phyloP scores from a whole-genome alignment of 2,113 vertebrate genomes.

The Phoenicopterus ruber region DNA sequence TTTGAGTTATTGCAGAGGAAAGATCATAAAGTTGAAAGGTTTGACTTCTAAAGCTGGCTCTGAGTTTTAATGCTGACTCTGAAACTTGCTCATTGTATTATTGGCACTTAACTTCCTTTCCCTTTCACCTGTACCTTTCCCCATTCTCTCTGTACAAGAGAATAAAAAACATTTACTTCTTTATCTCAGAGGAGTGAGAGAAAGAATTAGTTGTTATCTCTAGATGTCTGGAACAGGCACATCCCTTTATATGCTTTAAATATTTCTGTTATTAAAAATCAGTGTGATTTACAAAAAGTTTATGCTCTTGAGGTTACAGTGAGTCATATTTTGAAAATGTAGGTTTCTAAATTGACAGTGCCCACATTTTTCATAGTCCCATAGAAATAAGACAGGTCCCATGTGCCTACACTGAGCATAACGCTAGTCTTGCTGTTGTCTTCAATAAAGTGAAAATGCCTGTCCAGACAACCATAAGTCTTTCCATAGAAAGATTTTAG shows the following conservation, averaged over 20 bases:
- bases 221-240: background rate
- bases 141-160: background rate
- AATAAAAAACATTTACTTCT: background rate
- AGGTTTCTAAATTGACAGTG: background rate
- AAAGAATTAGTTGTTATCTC: background rate
- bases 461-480: background rate
- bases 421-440: background rate
- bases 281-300: background rate
- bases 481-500: background rate
- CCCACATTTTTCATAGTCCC: background rate
- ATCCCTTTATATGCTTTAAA: background rate
- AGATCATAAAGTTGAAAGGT: background rate
- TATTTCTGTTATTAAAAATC: background rate
- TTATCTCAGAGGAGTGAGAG: background rate
- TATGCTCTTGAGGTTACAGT: background rate
- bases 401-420: background rate
- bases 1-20: background rate
- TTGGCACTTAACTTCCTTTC: background rate
- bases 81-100: background rate
- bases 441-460: background rate
- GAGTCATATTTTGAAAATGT: background rate
- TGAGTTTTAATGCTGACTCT: background rate
- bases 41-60: background rate
- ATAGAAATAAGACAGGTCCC: background rate
- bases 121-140: no score